Evolutionary conservation across 2,797 vertebrate genomes (phyloP).

Genomic region (Sparus aurata): DNA sequence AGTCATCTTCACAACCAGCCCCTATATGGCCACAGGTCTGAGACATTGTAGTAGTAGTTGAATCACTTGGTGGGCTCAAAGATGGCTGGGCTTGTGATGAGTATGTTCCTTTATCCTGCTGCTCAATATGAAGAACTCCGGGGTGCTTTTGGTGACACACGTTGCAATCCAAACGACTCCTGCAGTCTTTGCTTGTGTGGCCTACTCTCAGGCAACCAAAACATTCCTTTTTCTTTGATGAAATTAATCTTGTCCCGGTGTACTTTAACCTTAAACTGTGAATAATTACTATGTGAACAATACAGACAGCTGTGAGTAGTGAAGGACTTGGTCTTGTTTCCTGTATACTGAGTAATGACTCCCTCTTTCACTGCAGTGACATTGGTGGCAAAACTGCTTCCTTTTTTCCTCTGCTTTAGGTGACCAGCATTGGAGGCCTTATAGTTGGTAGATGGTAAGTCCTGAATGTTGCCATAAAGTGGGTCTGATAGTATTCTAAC

Average conservation of each 20-base stretch:
- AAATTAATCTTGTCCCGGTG: neutral
- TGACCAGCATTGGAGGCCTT: neutral
- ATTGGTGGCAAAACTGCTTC: neutral
- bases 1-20: neutral
- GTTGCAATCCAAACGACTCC: neutral
- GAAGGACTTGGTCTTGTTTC: neutral
- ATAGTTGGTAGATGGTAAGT: neutral
- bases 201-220: slow-evolving; percentile 1
- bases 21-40: neutral
- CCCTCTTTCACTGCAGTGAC: neutral
- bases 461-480: neutral
- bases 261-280: neutral
- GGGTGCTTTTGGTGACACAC: neutral
- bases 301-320: neutral
- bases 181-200: neutral
- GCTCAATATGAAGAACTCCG: neutral
- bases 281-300: neutral
- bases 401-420: neutral
- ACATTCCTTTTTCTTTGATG: neutral
- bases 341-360: neutral
- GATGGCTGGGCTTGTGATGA: neutral
- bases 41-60: neutral
- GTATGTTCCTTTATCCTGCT: slow-evolving; percentile 1
- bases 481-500: neutral
- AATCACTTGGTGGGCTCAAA: neutral